Evolutionary conservation across 2,888 invertebrate genomes (phyloP), one percentile per base, ranked within the genome.

Genomic region (Nomada ferruginata): DNA sequence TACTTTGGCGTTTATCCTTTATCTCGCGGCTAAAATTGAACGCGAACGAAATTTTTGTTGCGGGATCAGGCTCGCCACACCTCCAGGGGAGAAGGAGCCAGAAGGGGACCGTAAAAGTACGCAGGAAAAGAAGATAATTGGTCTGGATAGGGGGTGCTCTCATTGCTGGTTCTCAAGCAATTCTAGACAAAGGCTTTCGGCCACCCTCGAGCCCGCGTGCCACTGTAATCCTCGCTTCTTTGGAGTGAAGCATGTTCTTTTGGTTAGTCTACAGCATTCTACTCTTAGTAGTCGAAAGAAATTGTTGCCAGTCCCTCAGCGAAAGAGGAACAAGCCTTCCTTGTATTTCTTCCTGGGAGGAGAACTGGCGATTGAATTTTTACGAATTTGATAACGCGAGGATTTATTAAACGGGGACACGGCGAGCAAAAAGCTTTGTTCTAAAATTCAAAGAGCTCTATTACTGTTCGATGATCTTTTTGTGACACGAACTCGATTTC

Each of bases 131-230:
- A 83, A 83, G 85, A 84, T 86, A 88, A 89, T 87, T 85, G 85
- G 88, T 82, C 82, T 77, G 72, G 85, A 79, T 79, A 76, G 82
- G 72, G 82, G 76, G 78, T 47, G 75, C 71, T 83, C 86, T 87
- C 82, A 76, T 86, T 79, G 84, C 76, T 85, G 86, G 85, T 87
- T 89, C 89, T 89, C 85, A 87, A 85, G 85, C 88, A 90, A 91
- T 91, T 89, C 87, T 82, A 80, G 85, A 85, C 82, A 87, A 84
- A 90, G 83, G 83, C 87, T 89, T 89, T 73, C 80, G 88, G 83
- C 80, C 74, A 76, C 84, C 87, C 76, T 79, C 77, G 77, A 66
- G 73, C 72, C 64, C 64, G 82, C 80, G 80, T 79, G 79, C 76
- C 77, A 76, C 76, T 83, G 86, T 90, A 88, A 90, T 90, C 87